A percentile compares a stretch with the other conserved stretches of the same genome.
Conservation (phyloP, 2,888 invertebrate genomes). For the Apodemia duryi region DNA sequence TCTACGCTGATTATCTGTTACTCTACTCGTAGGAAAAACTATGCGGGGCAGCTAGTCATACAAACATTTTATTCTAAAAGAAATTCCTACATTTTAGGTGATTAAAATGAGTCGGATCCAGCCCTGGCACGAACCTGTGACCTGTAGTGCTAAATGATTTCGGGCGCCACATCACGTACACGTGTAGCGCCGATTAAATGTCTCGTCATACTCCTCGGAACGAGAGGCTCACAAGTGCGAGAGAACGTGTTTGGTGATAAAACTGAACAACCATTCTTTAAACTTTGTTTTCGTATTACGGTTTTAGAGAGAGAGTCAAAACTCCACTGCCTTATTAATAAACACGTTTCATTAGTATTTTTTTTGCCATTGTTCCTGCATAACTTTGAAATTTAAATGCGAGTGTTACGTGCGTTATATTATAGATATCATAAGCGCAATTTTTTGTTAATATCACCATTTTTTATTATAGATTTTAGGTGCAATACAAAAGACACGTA, state of each 20-base stretch:
- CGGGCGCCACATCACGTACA: slow-evolving; percentile 4
- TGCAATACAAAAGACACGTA: too few species aligned
- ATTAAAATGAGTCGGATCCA: not conserved
- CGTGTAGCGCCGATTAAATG: slow-evolving; percentile 8
- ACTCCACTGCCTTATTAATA: not conserved
- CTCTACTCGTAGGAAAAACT: too few species aligned
- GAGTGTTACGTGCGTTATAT: too few species aligned
- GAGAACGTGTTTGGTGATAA: slow-evolving; percentile 1
- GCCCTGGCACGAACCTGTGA: slow-evolving; percentile 11
- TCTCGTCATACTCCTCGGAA: slow-evolving; percentile 1
- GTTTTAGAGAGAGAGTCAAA: not conserved
- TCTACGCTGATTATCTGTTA: too few species aligned
- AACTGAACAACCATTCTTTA: not conserved
- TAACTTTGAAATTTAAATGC: too few species aligned
- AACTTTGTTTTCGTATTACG: not conserved
- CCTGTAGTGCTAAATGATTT: slow-evolving; percentile 6
- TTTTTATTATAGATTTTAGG: too few species aligned
- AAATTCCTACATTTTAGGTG: too few species aligned
- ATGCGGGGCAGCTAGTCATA: too few species aligned
- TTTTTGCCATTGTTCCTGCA: too few species aligned
- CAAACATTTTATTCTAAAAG: too few species aligned
- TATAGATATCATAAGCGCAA: too few species aligned
- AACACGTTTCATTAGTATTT: not conserved
- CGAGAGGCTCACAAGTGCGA: not conserved
- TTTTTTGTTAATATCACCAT: too few species aligned